Evolutionary conservation across 2,888 invertebrate species (phyloP).

Genomic region (Leucozona laternaria): DNA sequence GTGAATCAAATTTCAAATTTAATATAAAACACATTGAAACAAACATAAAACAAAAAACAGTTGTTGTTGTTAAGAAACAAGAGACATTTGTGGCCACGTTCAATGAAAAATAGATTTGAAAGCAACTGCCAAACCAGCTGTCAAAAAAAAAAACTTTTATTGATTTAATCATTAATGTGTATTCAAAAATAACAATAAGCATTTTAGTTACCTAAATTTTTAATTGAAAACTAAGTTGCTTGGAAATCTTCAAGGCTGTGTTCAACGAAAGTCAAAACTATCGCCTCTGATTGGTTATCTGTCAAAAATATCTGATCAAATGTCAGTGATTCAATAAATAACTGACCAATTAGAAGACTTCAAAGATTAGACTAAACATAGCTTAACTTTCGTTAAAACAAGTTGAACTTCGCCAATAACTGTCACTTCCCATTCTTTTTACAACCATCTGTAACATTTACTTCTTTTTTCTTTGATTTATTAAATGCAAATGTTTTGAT

Average conservation of each 20-base stretch:
- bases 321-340: too few relatives aligned
- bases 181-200: too few relatives aligned
- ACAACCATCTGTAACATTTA: conserved; percentile 50
- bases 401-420: not conserved
- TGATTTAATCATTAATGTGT: too few relatives aligned
- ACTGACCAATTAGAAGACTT: too few relatives aligned
- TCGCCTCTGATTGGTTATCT: not conserved
- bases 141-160: too few relatives aligned
- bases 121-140: not conserved
- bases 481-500: conserved; percentile 53
- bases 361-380: not conserved
- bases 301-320: not conserved
- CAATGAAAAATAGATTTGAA: not conserved
- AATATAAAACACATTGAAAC: conserved; percentile 43
- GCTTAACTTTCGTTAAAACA: not conserved
- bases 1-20: conserved; percentile 34
- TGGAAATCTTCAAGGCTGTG: not conserved
- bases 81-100: not conserved
- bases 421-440: conserved; percentile 39
- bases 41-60: conserved; percentile 60
- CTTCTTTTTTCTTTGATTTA: conserved; percentile 61
- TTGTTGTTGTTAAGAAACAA: conserved; percentile 47
- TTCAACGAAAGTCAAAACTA: not conserved
- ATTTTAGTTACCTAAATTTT: too few relatives aligned
- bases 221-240: too few relatives aligned